Evolutionary conservation across 2,888 invertebrate genomes (phyloP).

Genomic region (Ligdia adustata): DNA sequence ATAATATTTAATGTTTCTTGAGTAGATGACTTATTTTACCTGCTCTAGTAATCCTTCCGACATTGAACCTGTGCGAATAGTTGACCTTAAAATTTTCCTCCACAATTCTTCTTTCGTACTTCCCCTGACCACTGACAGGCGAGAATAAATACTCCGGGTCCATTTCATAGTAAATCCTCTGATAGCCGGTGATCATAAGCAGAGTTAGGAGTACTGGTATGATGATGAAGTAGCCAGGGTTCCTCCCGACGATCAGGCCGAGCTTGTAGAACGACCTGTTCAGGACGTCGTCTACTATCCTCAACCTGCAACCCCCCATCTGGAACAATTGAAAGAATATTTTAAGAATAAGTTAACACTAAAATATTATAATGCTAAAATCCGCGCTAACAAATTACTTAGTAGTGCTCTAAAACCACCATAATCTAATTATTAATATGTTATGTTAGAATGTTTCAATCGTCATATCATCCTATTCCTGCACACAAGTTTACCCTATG

Average conservation of each 20-base stretch:
- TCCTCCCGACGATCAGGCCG: constrained; percentile 90
- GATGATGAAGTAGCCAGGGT: constrained; percentile 95
- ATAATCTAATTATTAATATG: too few relatives aligned
- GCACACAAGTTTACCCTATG: too few relatives aligned
- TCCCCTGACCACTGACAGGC: constrained; percentile 93
- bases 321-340: constrained; percentile 62
- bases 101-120: constrained; percentile 91
- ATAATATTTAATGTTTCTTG: too few relatives aligned
- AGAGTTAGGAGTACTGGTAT: constrained; percentile 92
- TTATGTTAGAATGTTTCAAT: too few relatives aligned
- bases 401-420: too few relatives aligned
- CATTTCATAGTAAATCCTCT: constrained; percentile 93
- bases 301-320: constrained; percentile 91
- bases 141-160: constrained; percentile 97
- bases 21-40: constrained; percentile 82
- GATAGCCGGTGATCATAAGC: constrained; percentile 94
- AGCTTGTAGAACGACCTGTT: constrained; percentile 92
- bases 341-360: too few relatives aligned
- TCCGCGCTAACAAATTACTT: too few relatives aligned
- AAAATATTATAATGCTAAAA: neutral
- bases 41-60: constrained; percentile 94
- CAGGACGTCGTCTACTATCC: constrained; percentile 91
- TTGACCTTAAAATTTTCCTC: constrained; percentile 94
- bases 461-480: too few relatives aligned
- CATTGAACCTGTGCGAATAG: constrained; percentile 93